These are phyloP conservation scores for Phylloscopus trochiloides DNA, from an alignment of 2,113 vertebrate species.

Conservation along the genomic window DNA sequence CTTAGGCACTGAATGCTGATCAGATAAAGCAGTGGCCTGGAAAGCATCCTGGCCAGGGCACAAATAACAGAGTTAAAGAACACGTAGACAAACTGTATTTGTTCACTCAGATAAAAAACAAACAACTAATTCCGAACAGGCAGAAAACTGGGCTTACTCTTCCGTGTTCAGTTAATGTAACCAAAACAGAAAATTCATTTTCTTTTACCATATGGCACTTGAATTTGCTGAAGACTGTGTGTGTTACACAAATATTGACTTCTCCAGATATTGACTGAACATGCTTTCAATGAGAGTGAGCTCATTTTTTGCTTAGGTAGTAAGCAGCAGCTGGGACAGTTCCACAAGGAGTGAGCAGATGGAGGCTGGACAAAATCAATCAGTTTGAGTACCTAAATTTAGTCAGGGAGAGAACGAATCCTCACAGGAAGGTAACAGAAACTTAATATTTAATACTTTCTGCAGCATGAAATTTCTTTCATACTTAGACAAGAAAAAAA, in stretches of 20 bases:
- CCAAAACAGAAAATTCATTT: neutral
- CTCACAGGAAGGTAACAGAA: neutral
- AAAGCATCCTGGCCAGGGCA: neutral
- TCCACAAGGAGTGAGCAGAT: neutral
- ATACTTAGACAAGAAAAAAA: neutral
- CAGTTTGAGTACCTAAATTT: neutral
- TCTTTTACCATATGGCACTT: neutral
- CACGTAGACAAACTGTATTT: neutral
- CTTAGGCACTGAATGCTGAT: accelerated
- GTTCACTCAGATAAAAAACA: neutral
- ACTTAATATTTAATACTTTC: neutral
- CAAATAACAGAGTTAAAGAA: neutral
- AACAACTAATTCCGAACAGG: neutral
- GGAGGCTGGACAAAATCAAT: neutral
- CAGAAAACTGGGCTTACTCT: neutral
- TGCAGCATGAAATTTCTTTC: neutral
- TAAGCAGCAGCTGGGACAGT: neutral
- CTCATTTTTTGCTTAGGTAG: neutral
- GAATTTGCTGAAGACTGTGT: neutral
- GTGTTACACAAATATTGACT: neutral
- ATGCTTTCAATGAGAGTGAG: neutral
- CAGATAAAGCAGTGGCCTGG: neutral
- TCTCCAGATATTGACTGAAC: neutral
- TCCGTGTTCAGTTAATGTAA: neutral
- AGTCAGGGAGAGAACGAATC: neutral